A percentile compares a stretch with the other conserved stretches of the same genome.
Evolutionary conservation across 2,888 invertebrate genomes (phyloP).

Genomic region (Esperia sulphurella): DNA sequence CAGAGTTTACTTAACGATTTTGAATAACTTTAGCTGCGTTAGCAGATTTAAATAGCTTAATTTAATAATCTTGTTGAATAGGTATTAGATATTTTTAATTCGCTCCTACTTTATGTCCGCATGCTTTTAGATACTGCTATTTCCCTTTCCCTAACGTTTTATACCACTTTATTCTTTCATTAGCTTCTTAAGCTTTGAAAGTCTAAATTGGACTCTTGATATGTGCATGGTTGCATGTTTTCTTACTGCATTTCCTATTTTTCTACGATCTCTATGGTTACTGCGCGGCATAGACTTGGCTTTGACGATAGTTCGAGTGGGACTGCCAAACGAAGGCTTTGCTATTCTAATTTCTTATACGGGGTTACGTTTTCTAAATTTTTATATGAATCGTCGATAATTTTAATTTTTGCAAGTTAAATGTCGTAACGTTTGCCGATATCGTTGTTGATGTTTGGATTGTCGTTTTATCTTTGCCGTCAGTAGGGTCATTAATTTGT

Average conservation of each 20-base stretch:
- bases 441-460: constrained; percentile 55
- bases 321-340: constrained; percentile 62
- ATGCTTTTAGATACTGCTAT: constrained; percentile 59
- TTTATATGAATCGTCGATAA: constrained; percentile 14
- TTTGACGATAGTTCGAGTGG: constrained; percentile 66
- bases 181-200: constrained; percentile 27
- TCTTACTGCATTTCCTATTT: constrained; percentile 67
- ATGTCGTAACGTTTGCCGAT: constrained; percentile 65
- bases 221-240: constrained; percentile 70
- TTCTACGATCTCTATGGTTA: constrained; percentile 80
- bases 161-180: constrained; percentile 50
- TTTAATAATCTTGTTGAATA: constrained; percentile 3
- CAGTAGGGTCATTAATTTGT: constrained; percentile 51
- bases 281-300: constrained; percentile 79
- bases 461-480: constrained; percentile 50
- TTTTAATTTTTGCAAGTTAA: constrained; percentile 54
- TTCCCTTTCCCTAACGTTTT: constrained; percentile 44
- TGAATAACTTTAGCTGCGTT: constrained; percentile 16
- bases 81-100: constrained; percentile 32
- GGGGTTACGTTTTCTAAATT: constrained; percentile 36
- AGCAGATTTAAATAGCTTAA: constrained; percentile 19
- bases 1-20: background rate
- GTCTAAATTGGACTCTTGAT: constrained; percentile 49
- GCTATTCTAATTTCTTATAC: constrained; percentile 43
- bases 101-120: constrained; percentile 76